phyloP scores from a whole-genome alignment of 2,113 vertebrate species.

The Syrmaticus mikado region DNA sequence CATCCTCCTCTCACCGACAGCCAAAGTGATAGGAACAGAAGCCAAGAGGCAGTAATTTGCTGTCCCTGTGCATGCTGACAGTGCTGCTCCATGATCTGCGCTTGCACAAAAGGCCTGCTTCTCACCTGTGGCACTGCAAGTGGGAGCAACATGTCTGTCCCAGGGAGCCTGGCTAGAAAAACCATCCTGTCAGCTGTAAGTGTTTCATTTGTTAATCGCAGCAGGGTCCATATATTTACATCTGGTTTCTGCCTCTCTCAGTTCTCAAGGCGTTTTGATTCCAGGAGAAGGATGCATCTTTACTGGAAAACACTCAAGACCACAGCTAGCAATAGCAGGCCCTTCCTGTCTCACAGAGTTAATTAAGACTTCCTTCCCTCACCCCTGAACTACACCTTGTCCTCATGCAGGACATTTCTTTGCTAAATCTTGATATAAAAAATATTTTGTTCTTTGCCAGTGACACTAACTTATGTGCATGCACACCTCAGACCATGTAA shows the following conservation, averaged over 20 bases:
- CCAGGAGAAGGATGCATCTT: not conserved
- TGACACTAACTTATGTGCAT: not conserved
- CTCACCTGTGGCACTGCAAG: not conserved
- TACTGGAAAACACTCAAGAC: not conserved
- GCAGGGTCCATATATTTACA: not conserved
- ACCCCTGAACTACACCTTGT: not conserved
- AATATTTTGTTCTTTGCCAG: not conserved
- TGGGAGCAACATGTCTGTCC: not conserved
- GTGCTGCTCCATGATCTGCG: not conserved
- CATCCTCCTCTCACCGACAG: not conserved
- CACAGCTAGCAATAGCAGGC: not conserved
- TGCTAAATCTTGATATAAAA: not conserved
- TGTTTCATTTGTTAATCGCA: not conserved
- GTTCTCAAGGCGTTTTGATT: not conserved
- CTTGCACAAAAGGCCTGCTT: not conserved
- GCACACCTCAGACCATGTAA: not conserved
- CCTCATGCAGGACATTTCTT: not conserved
- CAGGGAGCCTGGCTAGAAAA: not conserved
- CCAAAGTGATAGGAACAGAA: not conserved
- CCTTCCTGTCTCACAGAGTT: not conserved
- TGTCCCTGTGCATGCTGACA: not conserved
- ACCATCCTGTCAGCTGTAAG: not conserved
- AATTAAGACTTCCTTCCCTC: not conserved
- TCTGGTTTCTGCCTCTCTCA: not conserved
- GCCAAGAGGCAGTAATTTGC: not conserved